These are phyloP conservation scores for Lacerta agilis DNA, from an alignment of 2,797 vertebrate genomes.

Conservation along the genomic window DNA sequence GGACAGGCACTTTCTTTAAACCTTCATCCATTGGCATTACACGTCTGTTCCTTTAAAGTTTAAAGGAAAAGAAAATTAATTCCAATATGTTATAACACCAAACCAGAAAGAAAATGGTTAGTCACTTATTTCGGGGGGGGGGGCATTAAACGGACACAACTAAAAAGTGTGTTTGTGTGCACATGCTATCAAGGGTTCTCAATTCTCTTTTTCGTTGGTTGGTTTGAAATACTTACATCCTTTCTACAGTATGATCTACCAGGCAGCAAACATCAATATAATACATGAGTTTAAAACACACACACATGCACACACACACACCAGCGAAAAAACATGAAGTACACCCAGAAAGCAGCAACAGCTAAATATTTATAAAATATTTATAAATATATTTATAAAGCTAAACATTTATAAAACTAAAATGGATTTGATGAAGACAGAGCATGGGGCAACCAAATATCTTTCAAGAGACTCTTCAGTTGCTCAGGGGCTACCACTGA, in stretches of 20 bases:
- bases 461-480: background rate
- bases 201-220: slow-evolving; percentile 13
- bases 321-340: background rate
- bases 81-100: background rate
- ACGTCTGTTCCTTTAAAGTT: background rate
- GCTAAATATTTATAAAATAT: background rate
- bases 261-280: background rate
- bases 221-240: slow-evolving; percentile 11
- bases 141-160: no score
- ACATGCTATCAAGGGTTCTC: background rate
- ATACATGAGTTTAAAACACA: background rate
- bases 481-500: no score
- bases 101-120: background rate
- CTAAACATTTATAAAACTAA: no score
- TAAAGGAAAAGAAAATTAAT: background rate
- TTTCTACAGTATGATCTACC: background rate
- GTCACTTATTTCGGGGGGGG: background rate
- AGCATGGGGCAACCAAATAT: background rate
- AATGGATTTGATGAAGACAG: background rate
- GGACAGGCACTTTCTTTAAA: background rate
- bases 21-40: no score
- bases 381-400: no score
- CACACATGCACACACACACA: no score
- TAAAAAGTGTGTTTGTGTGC: no score
- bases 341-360: background rate